A percentile compares a stretch with the other conserved stretches of the same genome.
These are phyloP conservation scores for Lepisosteus osseus DNA, from an alignment of 2,113 vertebrate genomes.

Conservation along the genomic window DNA sequence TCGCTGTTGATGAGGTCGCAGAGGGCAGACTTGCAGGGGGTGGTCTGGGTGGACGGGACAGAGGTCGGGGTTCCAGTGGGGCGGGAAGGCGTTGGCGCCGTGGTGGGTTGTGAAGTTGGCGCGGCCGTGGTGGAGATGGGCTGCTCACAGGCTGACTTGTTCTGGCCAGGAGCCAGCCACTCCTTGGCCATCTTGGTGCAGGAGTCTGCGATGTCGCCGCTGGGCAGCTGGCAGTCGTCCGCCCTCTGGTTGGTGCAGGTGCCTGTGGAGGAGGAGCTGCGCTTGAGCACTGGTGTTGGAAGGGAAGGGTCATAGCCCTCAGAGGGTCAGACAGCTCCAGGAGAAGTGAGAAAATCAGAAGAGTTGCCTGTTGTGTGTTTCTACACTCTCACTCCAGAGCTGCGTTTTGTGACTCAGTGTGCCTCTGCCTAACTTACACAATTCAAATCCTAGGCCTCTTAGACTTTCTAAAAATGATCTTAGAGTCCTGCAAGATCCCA, in stretches of 20 bases:
- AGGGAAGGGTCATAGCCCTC: too few species aligned
- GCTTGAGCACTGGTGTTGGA: too few species aligned
- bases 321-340: too few species aligned
- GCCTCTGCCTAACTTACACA: too few species aligned
- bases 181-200: background rate
- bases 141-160: background rate
- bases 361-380: too few species aligned
- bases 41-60: background rate
- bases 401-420: too few species aligned
- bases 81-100: too few species aligned
- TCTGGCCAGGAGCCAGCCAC: background rate
- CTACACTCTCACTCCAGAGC: too few species aligned
- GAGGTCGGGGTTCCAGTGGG: background rate
- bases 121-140: background rate
- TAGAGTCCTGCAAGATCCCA: too few species aligned
- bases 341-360: too few species aligned
- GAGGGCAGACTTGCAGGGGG: background rate
- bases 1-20: background rate
- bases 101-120: background rate
- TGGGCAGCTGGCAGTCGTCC: slow-evolving; percentile 54
- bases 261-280: background rate
- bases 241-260: background rate
- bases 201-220: slow-evolving; percentile 63
- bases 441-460: too few species aligned
- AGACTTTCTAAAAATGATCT: too few species aligned